phyloP scores from a whole-genome alignment of 2,113 vertebrate species.

The Coryphaenoides rupestris region DNA sequence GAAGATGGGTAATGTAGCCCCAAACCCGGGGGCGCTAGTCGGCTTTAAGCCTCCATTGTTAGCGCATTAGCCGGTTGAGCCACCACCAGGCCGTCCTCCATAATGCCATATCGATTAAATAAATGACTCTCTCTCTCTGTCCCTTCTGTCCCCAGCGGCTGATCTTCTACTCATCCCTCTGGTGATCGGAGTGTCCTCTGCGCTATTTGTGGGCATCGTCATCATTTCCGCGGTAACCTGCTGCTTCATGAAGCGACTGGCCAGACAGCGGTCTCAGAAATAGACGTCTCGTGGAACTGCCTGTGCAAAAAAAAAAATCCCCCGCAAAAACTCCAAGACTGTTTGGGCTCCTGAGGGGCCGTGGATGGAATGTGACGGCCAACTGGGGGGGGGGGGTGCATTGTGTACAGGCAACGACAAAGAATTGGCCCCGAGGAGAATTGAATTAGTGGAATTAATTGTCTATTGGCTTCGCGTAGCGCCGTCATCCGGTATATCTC shows the following conservation, averaged over 20 bases:
- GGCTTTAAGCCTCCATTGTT: too few species aligned
- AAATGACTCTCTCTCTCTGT: neutral
- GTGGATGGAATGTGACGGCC: neutral
- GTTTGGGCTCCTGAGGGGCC: neutral
- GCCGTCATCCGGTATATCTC: neutral
- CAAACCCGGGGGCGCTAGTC: too few species aligned
- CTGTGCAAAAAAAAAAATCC: neutral
- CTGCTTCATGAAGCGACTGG: conserved; percentile 84
- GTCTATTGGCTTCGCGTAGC: neutral
- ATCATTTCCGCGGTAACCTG: conserved; percentile 83
- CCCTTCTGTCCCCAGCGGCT: conserved; percentile 55
- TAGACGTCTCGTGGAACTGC: conserved; percentile 19
- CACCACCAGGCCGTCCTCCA: too few species aligned
- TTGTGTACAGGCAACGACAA: neutral
- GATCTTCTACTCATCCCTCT: conserved; percentile 84
- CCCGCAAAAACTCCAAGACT: neutral
- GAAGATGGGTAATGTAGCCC: too few species aligned
- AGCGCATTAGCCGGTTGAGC: too few species aligned
- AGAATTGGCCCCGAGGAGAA: neutral
- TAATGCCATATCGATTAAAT: too few species aligned
- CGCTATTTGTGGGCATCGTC: conserved; percentile 78
- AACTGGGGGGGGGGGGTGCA: conserved; percentile 11
- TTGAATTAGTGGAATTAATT: neutral
- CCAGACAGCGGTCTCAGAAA: conserved; percentile 62
- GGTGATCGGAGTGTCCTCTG: conserved; percentile 76